Evolutionary conservation across 2,797 vertebrate species (phyloP), one percentile per base, ranked within the genome.

Genomic region (Esox masquinongy): DNA sequence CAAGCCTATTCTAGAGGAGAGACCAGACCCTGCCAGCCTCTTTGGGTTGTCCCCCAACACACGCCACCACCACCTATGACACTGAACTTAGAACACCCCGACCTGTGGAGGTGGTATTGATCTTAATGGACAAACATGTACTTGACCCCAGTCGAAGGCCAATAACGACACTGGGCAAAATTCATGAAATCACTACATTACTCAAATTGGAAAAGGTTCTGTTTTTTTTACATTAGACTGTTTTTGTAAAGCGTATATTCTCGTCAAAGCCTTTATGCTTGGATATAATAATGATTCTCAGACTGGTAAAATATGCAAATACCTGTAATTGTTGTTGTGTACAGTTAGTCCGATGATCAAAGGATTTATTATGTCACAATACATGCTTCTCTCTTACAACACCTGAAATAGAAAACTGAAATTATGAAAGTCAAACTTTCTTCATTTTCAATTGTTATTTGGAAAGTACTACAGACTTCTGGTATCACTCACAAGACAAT

Each of bases 1-100:
- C 73, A 91, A 94, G n/a, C 96, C 97, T 3, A 85, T 97, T 88
- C 84, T 98, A 15, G 95, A 97, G 95, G 95, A 97, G 95, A 95
- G 94, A 77, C 1, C n/a, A 59, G 5, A 22, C 8, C 22, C 2
- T 22, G 22, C n/a, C 22, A 1, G 56, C 9, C 56, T 61, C 56
- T 63, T 47, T 47, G 43, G 39, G 47, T 29, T 56, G 73, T 31
- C 1, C 43, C 43, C 43, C 9, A 47, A 47, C 43, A 47, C 43
- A 47, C 43, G 12, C 12, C 43, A 39, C 56, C 14, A 68, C 56
- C 14, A 22, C 16, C 71, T 47, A 47, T 51, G n/a, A 29, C 26
- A 29, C 15, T 70, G 43, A 5, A 47, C 43, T 47, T 47, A 47
- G 2, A 47, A 47, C 6, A 47, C 43, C 12, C 12, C 2, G 11